phyloP scores from a whole-genome alignment of 1,140 invertebrate species.

The Procambarus clarkii region DNA sequence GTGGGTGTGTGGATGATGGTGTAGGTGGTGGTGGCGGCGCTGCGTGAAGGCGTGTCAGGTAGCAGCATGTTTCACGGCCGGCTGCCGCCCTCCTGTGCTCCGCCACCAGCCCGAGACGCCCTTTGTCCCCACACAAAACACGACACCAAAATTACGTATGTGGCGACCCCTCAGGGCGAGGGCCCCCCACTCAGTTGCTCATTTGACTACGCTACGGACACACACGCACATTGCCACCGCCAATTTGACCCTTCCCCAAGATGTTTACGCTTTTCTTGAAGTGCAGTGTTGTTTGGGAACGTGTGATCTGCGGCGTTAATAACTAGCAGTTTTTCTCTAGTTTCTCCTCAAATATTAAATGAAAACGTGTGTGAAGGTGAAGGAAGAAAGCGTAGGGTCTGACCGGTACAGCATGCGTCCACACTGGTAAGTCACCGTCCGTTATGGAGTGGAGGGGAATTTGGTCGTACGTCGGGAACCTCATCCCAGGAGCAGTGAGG shows the following conservation, averaged over 20 bases:
- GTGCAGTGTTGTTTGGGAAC: background rate
- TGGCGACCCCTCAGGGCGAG: slow-evolving; percentile 7
- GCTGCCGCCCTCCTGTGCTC: slow-evolving; percentile 28
- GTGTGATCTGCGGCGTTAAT: background rate
- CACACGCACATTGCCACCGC: slow-evolving; percentile 2
- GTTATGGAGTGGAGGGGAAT: slow-evolving; percentile 58
- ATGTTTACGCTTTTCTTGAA: background rate
- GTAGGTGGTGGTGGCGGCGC: background rate
- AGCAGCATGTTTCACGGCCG: slow-evolving; percentile 31
- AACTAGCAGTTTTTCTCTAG: background rate
- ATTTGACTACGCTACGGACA: slow-evolving; percentile 36
- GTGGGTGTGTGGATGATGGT: too few relatives aligned
- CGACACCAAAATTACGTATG: slow-evolving; percentile 33
- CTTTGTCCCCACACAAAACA: slow-evolving; percentile 37
- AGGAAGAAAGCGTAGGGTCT: background rate
- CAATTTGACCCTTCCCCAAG: background rate
- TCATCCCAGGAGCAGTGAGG: slow-evolving; percentile 43
- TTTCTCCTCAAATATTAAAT: background rate
- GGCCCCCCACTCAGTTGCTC: slow-evolving; percentile 43
- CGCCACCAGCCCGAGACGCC: slow-evolving; percentile 26
- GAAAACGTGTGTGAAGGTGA: too few relatives aligned
- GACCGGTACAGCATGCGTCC: background rate
- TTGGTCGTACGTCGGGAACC: slow-evolving; percentile 48
- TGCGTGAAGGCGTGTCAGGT: slow-evolving; percentile 27
- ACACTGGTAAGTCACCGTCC: background rate